Percentiles rank a stretch among this genome's conserved stretches.
phyloP scores from a whole-genome alignment of 2,888 invertebrate species.

The Troilus luridus region DNA sequence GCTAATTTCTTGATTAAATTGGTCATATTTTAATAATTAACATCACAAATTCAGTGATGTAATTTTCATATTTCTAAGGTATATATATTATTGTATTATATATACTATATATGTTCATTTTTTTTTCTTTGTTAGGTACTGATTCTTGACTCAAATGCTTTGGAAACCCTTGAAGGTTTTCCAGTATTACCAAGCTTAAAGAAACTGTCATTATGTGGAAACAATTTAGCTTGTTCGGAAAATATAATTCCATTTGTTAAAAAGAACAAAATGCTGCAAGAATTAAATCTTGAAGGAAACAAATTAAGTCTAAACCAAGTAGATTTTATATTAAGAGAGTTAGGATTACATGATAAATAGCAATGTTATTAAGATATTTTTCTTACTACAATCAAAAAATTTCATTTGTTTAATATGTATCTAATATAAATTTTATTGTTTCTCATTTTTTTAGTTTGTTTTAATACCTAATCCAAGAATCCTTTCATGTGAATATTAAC shows the following conservation, averaged over 20 bases:
- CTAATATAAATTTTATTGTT: neutral
- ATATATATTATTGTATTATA: too few relatives aligned
- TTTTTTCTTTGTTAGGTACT: constrained; percentile 59
- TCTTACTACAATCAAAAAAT: neutral
- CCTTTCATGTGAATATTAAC: too few relatives aligned
- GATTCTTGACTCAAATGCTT: constrained; percentile 62
- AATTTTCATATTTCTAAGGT: too few relatives aligned
- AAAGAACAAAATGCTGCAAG: neutral
- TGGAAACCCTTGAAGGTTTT: constrained; percentile 69
- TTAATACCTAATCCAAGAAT: too few relatives aligned
- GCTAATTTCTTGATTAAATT: too few relatives aligned
- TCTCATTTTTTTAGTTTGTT: too few relatives aligned
- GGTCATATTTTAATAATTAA: too few relatives aligned
- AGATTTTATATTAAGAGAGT: neutral
- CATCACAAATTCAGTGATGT: too few relatives aligned
- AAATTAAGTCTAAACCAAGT: constrained; percentile 1
- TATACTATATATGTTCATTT: too few relatives aligned
- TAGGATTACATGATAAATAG: neutral
- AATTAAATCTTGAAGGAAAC: constrained; percentile 46
- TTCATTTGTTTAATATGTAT: neutral
- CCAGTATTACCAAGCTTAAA: constrained; percentile 71
- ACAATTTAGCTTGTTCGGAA: constrained; percentile 59
- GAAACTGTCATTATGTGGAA: constrained; percentile 68
- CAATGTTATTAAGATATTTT: neutral
- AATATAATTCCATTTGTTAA: constrained; percentile 33